Evolutionary conservation across 2,113 vertebrate genomes (phyloP), one percentile per base, ranked within the genome.

Genomic region (Mastomys coucha): DNA sequence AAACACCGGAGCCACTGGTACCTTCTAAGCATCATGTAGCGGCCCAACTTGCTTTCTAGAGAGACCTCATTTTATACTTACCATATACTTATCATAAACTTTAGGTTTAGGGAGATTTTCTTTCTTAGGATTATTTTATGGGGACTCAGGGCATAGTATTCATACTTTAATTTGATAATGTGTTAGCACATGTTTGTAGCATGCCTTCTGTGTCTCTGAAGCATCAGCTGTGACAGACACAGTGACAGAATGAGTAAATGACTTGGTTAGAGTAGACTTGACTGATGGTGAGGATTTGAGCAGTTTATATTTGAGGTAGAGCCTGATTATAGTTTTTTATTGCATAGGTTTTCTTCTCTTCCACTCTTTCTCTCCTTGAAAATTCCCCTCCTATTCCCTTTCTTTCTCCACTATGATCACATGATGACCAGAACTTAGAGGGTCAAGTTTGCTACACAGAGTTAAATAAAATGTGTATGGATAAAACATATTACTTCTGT

Each of bases 401-500:
- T 16, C 51, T 87, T 85, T 28, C 3, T 96, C 42, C 2, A 42
- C n/a, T n/a, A 69, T 91, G 91, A n/a, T 76, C 7, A 80, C 63
- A 73, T 94, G 67, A 51, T 91, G n/a, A 73, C 75, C 93, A 92
- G 75, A 67, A 36, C 20, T 93, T 90, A 88, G 63, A 93, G 22
- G 69, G 5, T 70, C 24, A 88, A 86, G 26, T 80, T 84, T 91
- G 17, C 72, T 60, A 80, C 17, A 85, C 12, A 93, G 39, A 87
- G 90, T 94, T 84, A 73, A 91, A 56, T 53, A 69, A 88, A 76
- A 73, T 45, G 82, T 5, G 51, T 95, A 86, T 36, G 33, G 77
- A 76, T 22, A 93, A 94, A 90, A 33, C 87, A 4, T 76, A 49
- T 91, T 56, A 51, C 13, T 53, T 91, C 84, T 76, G 2, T 84